Conservation (phyloP, 2,113 vertebrate genomes). For the Phoenicopterus ruber region DNA sequence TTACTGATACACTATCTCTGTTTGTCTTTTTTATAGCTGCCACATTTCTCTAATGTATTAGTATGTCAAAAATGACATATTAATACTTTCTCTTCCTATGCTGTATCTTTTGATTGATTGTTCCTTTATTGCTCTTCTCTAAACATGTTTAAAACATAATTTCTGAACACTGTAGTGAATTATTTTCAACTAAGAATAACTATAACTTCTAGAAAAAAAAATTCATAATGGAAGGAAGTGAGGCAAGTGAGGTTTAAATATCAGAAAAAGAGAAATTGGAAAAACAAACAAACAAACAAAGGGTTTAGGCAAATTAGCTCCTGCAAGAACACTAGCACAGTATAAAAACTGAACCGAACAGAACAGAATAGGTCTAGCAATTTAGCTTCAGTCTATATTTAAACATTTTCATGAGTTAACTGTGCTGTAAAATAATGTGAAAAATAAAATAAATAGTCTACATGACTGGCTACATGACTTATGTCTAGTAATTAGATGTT, state of each 20-base stretch:
- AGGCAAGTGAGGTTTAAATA: neutral
- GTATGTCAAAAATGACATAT: neutral
- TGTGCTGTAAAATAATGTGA: neutral
- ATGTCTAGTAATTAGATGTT: neutral
- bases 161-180: neutral
- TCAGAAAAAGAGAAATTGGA: neutral
- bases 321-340: neutral
- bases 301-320: neutral
- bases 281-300: neutral
- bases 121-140: neutral
- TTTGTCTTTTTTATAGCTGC: neutral
- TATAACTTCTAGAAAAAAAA: neutral
- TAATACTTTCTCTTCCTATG: neutral
- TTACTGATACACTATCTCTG: neutral
- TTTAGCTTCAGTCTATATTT: neutral
- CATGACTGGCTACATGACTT: too few relatives aligned
- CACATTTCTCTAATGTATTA: neutral
- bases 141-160: neutral
- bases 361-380: neutral
- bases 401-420: neutral
- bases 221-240: neutral
- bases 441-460: neutral
- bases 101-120: neutral
- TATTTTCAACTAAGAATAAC: neutral
- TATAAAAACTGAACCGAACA: neutral